Percentiles rank a stretch among this genome's conserved stretches.
Conservation (phyloP, 1,140 invertebrate genomes). For the Hyles vespertilio region DNA sequence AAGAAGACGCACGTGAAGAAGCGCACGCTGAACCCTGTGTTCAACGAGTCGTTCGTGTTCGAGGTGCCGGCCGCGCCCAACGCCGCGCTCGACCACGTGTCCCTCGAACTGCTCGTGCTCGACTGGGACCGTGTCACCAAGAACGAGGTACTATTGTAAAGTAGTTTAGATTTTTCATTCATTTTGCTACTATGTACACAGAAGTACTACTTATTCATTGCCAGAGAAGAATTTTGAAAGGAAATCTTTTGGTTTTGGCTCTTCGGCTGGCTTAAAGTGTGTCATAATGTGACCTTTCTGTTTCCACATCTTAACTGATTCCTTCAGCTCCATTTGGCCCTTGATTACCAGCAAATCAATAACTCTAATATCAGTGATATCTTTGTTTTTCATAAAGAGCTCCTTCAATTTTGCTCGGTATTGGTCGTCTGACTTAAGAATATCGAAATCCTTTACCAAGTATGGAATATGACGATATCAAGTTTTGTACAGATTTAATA, state of each 20-base stretch:
- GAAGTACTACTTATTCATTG: conserved; percentile 70
- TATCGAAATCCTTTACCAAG: conserved; percentile 85
- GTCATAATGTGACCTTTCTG: conserved; percentile 90
- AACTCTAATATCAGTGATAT: conserved; percentile 89
- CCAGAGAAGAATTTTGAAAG: conserved; percentile 92
- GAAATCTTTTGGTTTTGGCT: conserved; percentile 93
- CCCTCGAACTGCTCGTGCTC: conserved; percentile 93
- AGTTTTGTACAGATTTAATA: conserved; percentile 92
- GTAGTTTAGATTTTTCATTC: too few species aligned
- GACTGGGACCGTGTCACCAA: conserved; percentile 99
- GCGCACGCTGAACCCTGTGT: conserved; percentile 97
- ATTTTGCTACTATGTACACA: conserved; percentile 10
- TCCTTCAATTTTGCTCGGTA: conserved; percentile 85
- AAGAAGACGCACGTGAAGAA: conserved; percentile 99
- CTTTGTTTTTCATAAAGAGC: conserved; percentile 83
- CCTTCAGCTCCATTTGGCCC: conserved; percentile 96
- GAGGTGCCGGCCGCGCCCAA: conserved; percentile 83
- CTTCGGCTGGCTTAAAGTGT: conserved; percentile 89
- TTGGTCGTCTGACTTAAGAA: conserved; percentile 84
- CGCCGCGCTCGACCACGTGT: conserved; percentile 91
- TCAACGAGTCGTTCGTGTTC: conserved; percentile 97
- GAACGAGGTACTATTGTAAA: conserved; percentile 84
- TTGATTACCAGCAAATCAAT: conserved; percentile 95
- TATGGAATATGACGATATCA: conserved; percentile 91
- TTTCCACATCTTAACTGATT: conserved; percentile 91